Conservation (phyloP, 2,113 vertebrate species). For the Alectura lathami region DNA sequence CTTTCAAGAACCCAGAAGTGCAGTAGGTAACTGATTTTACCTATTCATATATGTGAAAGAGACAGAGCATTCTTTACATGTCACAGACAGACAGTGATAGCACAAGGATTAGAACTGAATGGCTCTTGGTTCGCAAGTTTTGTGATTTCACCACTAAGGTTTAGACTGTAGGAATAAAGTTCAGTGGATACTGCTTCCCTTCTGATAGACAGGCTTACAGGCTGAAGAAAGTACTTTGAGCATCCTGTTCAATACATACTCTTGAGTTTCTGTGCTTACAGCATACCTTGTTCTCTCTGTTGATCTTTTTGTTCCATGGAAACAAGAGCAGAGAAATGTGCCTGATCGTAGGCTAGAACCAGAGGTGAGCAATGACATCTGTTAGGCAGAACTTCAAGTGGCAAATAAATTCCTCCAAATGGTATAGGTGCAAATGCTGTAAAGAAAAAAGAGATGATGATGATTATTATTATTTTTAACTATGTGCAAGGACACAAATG, state of each 20-base stretch:
- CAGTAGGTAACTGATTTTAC: neutral
- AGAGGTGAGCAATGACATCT: constrained; percentile 97
- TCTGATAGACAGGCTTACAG: neutral
- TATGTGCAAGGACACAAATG: neutral
- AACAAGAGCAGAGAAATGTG: constrained; percentile 97
- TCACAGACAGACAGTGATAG: neutral
- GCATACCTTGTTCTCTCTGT: constrained; percentile 93
- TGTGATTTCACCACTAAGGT: neutral
- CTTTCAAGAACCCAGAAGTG: neutral
- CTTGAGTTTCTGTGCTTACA: neutral
- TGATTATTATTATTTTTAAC: neutral
- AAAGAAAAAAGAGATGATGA: neutral
- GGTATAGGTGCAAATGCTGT: constrained; percentile 96
- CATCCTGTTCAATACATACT: neutral
- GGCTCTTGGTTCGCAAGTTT: neutral
- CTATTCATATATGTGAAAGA: neutral
- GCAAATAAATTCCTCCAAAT: constrained; percentile 96
- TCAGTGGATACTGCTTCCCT: neutral
- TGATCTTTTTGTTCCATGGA: constrained; percentile 99
- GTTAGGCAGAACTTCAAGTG: constrained; percentile 95
- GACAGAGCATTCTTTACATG: neutral
- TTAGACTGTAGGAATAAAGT: neutral
- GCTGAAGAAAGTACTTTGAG: neutral
- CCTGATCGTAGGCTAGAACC: constrained; percentile 97
- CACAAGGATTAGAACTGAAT: neutral